Base-by-base conservation (phyloP, 2,888 invertebrate species). In the Hypolimnas misippus region DNA sequence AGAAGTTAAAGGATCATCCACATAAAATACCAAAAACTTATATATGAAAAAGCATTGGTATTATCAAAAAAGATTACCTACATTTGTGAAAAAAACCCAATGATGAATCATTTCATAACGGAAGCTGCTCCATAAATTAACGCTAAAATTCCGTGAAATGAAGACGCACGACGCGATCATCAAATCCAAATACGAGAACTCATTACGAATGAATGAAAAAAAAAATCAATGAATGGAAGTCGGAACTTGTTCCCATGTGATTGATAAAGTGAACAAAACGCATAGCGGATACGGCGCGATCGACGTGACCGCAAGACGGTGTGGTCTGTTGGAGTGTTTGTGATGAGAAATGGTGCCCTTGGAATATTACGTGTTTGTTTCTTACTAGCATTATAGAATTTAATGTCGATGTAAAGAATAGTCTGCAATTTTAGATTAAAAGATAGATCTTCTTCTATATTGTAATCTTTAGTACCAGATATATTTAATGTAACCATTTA, bases 201-300 rank as follows among this genome's bases (percentile, higher is more conserved):
- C 42, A 19, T 21, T 46, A 46, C 44, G 21, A 46, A 46, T 46
- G 21, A 40, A 25, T 25, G 25, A 25, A 25, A 38, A n/a, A 38
- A 38, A n/a, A 12, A 38, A 38, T 38, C 3, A 44, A 46, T 35
- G 50, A 12, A 53, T 49, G 16, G 17, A n/a, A 54, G 38, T 54
- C 53, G 57, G 57, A 54, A 63, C 46, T 50, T 49, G 44, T 46
- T 63, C 53, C 44, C 62, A 63, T 50, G 54, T 31, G 49, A 49
- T 29, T 49, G 44, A 46, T 46, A 29, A 49, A 14, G n/a, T 19
- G 49, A 49, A 49, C 25, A 49, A 29, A 49, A 49, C 29, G 21
- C 21, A 46, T 25, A 25, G 46, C 46, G 49, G 49, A 49, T 49
- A 60, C 46, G 52, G 52, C 42, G 33, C 42, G 53, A 49, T 60